Conservation (phyloP, 2,113 vertebrate genomes). For the Zosterops japonicus region DNA sequence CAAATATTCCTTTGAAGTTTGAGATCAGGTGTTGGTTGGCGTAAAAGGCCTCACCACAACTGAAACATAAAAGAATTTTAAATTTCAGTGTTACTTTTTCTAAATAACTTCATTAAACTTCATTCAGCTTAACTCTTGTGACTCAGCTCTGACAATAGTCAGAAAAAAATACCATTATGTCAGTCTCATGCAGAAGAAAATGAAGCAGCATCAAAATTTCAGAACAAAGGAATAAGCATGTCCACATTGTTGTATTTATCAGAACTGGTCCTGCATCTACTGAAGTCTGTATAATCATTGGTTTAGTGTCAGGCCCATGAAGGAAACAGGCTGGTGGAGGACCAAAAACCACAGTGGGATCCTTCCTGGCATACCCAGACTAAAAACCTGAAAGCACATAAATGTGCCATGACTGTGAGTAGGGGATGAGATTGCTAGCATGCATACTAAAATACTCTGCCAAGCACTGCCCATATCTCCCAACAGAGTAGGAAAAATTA, state of each 20-base stretch:
- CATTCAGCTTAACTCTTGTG: background rate
- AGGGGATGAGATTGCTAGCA: background rate
- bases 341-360: fast-evolving
- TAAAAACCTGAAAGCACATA: background rate
- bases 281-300: background rate
- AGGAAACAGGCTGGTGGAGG: background rate
- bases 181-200: background rate
- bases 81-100: background rate
- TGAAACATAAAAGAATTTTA: background rate
- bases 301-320: background rate
- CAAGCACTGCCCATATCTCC: background rate
- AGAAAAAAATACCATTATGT: background rate
- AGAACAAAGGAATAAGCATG: background rate
- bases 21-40: background rate
- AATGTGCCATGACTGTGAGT: background rate
- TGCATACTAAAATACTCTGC: background rate
- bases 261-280: background rate
- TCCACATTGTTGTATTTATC: background rate
- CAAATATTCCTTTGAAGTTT: background rate
- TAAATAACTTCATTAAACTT: background rate
- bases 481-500: background rate
- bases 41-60: background rate
- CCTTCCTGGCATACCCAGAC: background rate
- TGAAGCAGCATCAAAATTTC: background rate
- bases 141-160: background rate